Evolutionary conservation across 2,797 vertebrate genomes (phyloP).

Genomic region (Rachycentron canadum): DNA sequence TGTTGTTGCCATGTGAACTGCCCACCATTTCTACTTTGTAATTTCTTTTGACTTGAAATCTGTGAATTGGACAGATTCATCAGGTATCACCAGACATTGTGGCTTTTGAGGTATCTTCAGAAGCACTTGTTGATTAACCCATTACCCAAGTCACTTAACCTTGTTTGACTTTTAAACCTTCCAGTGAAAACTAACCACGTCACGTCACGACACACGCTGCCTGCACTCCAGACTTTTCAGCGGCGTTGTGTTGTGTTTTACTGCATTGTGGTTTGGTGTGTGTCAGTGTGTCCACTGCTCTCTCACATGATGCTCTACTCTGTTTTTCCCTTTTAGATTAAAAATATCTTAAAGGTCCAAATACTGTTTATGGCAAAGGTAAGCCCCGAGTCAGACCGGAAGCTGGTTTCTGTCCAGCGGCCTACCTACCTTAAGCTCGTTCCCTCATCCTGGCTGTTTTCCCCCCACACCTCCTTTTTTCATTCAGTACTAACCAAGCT

Average conservation of each 20-base stretch:
- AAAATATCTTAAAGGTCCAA: constrained; percentile 87
- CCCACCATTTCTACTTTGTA: constrained; percentile 34
- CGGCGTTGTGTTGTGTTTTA: constrained; percentile 64
- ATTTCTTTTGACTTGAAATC: constrained; percentile 48
- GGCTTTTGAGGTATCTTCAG: constrained; percentile 23
- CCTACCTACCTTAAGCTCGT: constrained; percentile 67
- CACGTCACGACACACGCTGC: constrained; percentile 41
- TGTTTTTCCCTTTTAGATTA: constrained; percentile 86
- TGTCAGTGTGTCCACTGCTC: constrained; percentile 59
- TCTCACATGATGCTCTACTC: constrained; percentile 85
- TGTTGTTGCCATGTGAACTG: constrained; percentile 70
- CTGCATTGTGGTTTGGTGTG: constrained; percentile 53
- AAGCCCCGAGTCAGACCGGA: constrained; percentile 83
- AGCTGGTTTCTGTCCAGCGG: constrained; percentile 61
- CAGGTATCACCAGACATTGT: constrained; percentile 44
- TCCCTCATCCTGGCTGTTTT: constrained; percentile 78
- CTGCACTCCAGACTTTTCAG: constrained; percentile 21
- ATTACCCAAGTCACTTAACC: constrained; percentile 48
- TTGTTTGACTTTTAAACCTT: constrained; percentile 55
- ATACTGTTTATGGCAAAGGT: constrained; percentile 90
- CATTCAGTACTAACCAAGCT: constrained; percentile 82
- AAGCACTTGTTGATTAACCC: constrained; percentile 55
- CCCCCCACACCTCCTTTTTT: constrained; percentile 48
- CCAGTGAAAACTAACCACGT: constrained; percentile 59
- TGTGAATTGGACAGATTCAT: constrained; percentile 39